Evolutionary conservation across 2,888 invertebrate genomes (phyloP), one percentile per base, ranked within the genome.

Genomic region (Tipula unca): DNA sequence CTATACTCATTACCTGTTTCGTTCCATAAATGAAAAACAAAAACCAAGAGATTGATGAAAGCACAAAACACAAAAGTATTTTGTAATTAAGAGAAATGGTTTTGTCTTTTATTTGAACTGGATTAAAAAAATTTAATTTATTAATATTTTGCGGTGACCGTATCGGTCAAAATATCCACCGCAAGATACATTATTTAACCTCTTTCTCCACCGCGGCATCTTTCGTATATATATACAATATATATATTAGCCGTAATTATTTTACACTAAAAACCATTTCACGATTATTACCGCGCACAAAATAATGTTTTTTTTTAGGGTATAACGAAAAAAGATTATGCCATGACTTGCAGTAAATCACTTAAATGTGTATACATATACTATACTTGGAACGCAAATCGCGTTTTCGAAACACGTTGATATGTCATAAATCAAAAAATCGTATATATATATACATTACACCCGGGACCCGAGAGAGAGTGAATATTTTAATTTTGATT

Each of bases 401-500:
- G 48, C 48, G 48, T 54, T 54, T 54, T 54, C 25, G 69, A 69
- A 69, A 69, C 69, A 69, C 69, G 69, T 20, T 69, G 69, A 69
- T 69, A 25, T 69, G 25, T 69, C 69, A 69, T 69, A 69, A 69
- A 69, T 69, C 69, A 69, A 25, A 69, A n/a, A 69, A 25, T 3
- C 1, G 69, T 69, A 25, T 69, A 69, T 69, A 69, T 6, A 10
- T 69, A 69, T 25, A 69, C 69, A 13, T 4, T 25, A 69, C 13
- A 69, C 25, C 25, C 4, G 69, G 25, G 10, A 10, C 39, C 10
- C 39, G 2, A 39, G 32, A 32, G 69, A 25, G 69, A 69, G 69
- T 69, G 69, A 69, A 69, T 69, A 69, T 69, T 69, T 69, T 69
- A 69, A 69, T 69, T 69, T 69, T 69, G 69, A 69, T 69, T 69